Conservation (phyloP, 2,797 vertebrate species). For the Moxostoma hubbsi region DNA sequence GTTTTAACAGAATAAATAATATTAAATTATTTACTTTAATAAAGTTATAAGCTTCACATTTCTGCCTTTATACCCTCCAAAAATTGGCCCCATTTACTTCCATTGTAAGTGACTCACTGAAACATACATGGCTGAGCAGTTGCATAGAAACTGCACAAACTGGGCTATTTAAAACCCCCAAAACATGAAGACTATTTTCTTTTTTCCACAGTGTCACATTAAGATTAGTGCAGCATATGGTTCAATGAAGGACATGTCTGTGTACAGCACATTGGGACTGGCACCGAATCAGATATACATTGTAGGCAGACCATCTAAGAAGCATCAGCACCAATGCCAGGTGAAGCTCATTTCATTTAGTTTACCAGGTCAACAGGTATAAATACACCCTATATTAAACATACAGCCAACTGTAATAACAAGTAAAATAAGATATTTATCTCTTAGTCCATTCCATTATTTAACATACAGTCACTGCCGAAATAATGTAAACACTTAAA, state of each 20-base stretch:
- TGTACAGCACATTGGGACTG: conserved; percentile 92
- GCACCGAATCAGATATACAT: conserved; percentile 93
- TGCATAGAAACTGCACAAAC: not conserved
- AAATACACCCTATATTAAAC: too few relatives aligned
- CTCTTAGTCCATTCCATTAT: not conserved
- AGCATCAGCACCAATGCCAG: conserved; percentile 96
- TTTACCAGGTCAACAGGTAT: not conserved
- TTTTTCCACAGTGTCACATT: conserved; percentile 85
- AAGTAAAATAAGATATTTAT: not conserved
- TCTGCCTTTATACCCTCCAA: too few relatives aligned
- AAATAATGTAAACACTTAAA: not conserved
- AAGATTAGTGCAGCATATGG: conserved; percentile 93
- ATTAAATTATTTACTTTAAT: too few relatives aligned
- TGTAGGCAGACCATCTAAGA: conserved; percentile 94
- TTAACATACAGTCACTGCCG: not conserved
- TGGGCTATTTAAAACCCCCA: not conserved
- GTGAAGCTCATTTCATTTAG: conserved; percentile 67
- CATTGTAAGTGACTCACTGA: too few relatives aligned
- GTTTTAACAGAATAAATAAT: too few relatives aligned
- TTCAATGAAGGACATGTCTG: conserved; percentile 97
- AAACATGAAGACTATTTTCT: not conserved
- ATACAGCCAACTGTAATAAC: too few relatives aligned
- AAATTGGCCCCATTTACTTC: too few relatives aligned
- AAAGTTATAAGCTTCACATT: too few relatives aligned
- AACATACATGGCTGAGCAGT: not conserved